Evolutionary conservation across 2,888 invertebrate genomes (phyloP).

Genomic region (Macaria notata): DNA sequence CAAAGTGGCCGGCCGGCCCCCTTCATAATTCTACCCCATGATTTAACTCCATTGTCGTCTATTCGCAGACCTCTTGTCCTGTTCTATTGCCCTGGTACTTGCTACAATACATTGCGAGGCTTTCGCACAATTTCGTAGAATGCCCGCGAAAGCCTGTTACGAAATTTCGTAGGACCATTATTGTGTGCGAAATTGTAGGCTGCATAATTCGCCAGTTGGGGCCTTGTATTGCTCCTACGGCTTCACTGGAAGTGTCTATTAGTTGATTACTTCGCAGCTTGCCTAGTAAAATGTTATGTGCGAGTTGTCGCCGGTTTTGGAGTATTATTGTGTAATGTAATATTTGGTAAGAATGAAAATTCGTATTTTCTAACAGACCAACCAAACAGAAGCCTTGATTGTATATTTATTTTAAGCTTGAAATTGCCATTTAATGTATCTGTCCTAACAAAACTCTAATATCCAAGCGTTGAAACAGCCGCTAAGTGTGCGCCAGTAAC

Average conservation of each 20-base stretch:
- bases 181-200: conserved; percentile 22
- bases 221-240: neutral
- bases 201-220: conserved; percentile 23
- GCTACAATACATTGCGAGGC: conserved; percentile 26
- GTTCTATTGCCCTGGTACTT: conserved; percentile 38
- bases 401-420: too few relatives aligned
- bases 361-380: too few relatives aligned
- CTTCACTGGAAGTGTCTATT: conserved; percentile 12
- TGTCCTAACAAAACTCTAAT: too few relatives aligned
- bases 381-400: too few relatives aligned
- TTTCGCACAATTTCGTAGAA: conserved; percentile 27
- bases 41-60: conserved; percentile 56
- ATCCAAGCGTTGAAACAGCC: too few relatives aligned
- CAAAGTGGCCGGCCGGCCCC: conserved; percentile 55
- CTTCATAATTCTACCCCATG: conserved; percentile 56
- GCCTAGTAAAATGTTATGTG: conserved; percentile 6
- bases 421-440: too few relatives aligned
- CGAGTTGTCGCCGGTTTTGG: too few relatives aligned
- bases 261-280: conserved; percentile 13
- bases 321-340: too few relatives aligned
- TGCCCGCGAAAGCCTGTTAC: conserved; percentile 19
- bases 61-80: conserved; percentile 43
- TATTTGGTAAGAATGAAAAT: too few relatives aligned
- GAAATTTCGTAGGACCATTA: conserved; percentile 22
- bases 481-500: too few relatives aligned